These are phyloP conservation scores for Hoplodrina blanda DNA, from an alignment of 2,888 invertebrate species.

Conservation along the genomic window DNA sequence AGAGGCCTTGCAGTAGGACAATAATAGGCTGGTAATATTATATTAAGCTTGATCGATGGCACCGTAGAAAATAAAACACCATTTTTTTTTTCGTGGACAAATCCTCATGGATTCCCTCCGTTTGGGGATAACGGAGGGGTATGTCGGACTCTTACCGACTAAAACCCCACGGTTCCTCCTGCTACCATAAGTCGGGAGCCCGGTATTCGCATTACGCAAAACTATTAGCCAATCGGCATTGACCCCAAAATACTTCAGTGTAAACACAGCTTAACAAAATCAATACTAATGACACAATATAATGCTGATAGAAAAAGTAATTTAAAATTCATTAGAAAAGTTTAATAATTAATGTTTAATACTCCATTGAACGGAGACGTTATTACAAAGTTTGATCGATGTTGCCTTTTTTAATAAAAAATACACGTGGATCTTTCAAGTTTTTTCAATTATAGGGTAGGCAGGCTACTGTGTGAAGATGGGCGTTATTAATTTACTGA, in stretches of 20 bases:
- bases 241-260: background rate
- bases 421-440: conserved; percentile 13
- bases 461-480: conserved; percentile 16
- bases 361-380: conserved; percentile 25
- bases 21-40: no score
- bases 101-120: no score
- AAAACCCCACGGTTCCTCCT: no score
- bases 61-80: no score
- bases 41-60: no score
- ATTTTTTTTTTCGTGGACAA: no score
- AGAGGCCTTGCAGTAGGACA: no score
- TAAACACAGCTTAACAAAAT: conserved; percentile 21
- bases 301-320: conserved; percentile 44
- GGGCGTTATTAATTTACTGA: conserved; percentile 1
- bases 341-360: conserved; percentile 51
- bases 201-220: no score
- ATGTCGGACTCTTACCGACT: no score
- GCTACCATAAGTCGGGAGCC: no score
- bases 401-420: conserved; percentile 21
- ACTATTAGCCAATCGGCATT: no score
- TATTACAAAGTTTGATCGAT: conserved; percentile 40
- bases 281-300: conserved; percentile 46
- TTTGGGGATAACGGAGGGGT: no score
- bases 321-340: conserved; percentile 56
- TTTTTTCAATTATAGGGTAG: conserved; percentile 35